Evolutionary conservation across 1,140 invertebrate genomes (phyloP), one percentile per base, ranked within the genome.

Genomic region (Reticulitermes speratus): DNA sequence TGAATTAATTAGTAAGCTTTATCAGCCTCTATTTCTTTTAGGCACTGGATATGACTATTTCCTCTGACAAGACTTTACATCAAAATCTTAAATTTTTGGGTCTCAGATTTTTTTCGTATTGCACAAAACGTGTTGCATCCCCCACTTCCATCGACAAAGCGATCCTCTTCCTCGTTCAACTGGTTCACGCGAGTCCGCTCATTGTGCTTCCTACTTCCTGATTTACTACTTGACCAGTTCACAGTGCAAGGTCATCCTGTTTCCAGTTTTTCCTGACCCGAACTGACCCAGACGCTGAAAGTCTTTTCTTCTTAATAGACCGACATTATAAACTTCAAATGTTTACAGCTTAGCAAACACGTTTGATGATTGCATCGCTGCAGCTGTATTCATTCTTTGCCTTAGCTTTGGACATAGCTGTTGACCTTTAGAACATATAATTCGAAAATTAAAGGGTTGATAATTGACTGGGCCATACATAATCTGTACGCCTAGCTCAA

Each of bases 391-490:
- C 65, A 75, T 75, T 30, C 65, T 75, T 75, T 25, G 25, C 7
- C 9, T 75, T 75, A 30, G 65, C 65, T 75, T 30, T 75, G 65
- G 65, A 75, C 65, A n/a, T 16, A n/a, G 6, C 7, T 75, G n/a
- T 75, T 75, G 65, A 75, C 65, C n/a, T 75, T 75, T 75, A 75
- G 3, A 75, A 75, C 12, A 9, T 16, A 75, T 75, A 75, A 75
- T 75, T 75, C 65, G 65, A 30, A 75, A 75, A 75, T 75, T 75
- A 75, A 75, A 75, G 65, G 65, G 65, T 75, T 30, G 9, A 75
- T 75, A 75, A 75, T 75, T n/a, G 65, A 65, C 16, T 65, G 25
- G 21, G 59, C 16, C 14, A 59, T 38, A 38, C 38, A 38, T 2
- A 38, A 2, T 38, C 38, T 38, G 38, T 38, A 38, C 38, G 38